Percentiles rank a stretch among this genome's conserved stretches.
Evolutionary conservation across 2,888 invertebrate species (phyloP).

Genomic region (Clunio marinus): DNA sequence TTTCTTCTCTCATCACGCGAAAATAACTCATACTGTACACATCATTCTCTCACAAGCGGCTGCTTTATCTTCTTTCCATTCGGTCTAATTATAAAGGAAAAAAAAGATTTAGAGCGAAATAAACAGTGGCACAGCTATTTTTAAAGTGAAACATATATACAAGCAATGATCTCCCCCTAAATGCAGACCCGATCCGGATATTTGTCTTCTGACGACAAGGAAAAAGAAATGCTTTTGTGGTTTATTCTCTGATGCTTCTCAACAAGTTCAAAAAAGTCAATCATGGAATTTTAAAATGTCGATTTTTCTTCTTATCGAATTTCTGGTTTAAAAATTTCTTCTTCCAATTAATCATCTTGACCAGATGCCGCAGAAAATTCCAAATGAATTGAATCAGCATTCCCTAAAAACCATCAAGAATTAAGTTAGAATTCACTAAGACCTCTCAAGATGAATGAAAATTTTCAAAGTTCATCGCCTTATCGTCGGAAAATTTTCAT

Average conservation of each 20-base stretch:
- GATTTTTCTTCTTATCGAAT: neutral
- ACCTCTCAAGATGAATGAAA: no score
- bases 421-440: neutral
- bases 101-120: constrained; percentile 33
- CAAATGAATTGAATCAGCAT: neutral
- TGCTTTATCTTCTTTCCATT: constrained; percentile 32
- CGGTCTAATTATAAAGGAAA: constrained; percentile 30
- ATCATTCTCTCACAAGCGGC: neutral
- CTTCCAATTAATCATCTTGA: neutral
- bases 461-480: no score
- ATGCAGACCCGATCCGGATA: no score
- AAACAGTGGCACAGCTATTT: constrained; percentile 33
- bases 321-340: neutral
- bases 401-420: neutral
- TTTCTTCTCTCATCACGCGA: neutral
- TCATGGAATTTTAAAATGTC: constrained; percentile 12
- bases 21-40: constrained; percentile 3
- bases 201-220: neutral
- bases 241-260: neutral
- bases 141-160: constrained; percentile 33
- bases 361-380: constrained; percentile 17
- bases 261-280: constrained; percentile 12
- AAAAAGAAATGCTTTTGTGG: neutral
- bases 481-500: no score
- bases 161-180: neutral